A percentile compares a stretch with the other conserved stretches of the same genome.
Evolutionary conservation across 2,797 vertebrate species (phyloP).

Genomic region (Semaprochilodus insignis): DNA sequence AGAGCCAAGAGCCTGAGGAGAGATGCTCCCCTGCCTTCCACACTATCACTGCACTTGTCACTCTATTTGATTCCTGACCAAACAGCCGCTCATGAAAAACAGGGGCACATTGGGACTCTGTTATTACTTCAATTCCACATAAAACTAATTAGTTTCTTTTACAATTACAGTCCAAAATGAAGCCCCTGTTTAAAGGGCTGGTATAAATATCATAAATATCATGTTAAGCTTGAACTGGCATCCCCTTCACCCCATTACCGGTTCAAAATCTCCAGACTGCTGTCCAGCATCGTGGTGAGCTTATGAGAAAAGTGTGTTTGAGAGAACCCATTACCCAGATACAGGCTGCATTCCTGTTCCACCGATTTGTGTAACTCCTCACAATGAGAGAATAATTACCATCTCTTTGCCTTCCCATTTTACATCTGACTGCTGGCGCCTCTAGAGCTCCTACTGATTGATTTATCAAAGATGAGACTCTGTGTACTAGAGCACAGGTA

Average conservation of each 20-base stretch:
- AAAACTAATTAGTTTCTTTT: constrained; percentile 49
- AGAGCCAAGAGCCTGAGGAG: constrained; percentile 50
- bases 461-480: constrained; percentile 38
- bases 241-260: constrained; percentile 13
- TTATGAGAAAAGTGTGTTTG: constrained; percentile 34
- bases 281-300: neutral
- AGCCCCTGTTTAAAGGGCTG: no score
- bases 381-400: constrained; percentile 37
- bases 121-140: constrained; percentile 38
- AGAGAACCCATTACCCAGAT: constrained; percentile 35
- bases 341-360: constrained; percentile 27
- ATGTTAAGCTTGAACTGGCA: constrained; percentile 8
- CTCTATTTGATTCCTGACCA: constrained; percentile 53
- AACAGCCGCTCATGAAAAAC: constrained; percentile 51
- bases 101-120: constrained; percentile 32
- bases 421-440: constrained; percentile 39
- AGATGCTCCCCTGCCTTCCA: constrained; percentile 56
- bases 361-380: constrained; percentile 28
- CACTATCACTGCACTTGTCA: constrained; percentile 43
- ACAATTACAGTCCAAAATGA: constrained; percentile 11
- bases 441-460: constrained; percentile 31
- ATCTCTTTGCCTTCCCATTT: constrained; percentile 26
- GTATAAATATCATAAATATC: no score
- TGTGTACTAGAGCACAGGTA: constrained; percentile 29
- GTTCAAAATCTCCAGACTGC: constrained; percentile 19